Evolutionary conservation across 2,888 invertebrate species (phyloP).

Genomic region (Habrosyne pyritoides): DNA sequence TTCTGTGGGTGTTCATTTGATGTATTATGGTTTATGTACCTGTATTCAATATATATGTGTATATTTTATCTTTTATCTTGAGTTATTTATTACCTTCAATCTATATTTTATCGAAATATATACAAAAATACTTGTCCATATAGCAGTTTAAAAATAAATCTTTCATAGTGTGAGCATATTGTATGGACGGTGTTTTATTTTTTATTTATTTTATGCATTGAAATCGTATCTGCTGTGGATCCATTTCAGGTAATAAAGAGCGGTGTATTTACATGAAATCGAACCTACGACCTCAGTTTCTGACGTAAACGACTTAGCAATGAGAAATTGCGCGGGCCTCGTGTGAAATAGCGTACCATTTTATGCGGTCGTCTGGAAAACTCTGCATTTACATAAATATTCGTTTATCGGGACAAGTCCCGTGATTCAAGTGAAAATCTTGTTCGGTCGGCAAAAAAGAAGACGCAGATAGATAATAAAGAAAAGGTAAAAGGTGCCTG

Average conservation of each 20-base stretch:
- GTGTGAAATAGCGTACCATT: slow-evolving; percentile 51
- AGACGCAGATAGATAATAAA: slow-evolving; percentile 39
- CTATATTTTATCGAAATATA: not conserved
- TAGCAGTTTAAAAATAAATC: too few relatives aligned
- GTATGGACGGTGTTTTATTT: not conserved
- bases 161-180: too few relatives aligned
- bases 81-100: not conserved
- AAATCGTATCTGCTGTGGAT: not conserved
- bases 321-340: slow-evolving; percentile 50
- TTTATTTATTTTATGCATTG: not conserved
- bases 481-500: slow-evolving; percentile 41
- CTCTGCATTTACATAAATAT: slow-evolving; percentile 71
- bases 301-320: slow-evolving; percentile 44
- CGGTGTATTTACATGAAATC: slow-evolving; percentile 21
- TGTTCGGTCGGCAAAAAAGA: slow-evolving; percentile 47
- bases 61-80: not conserved
- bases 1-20: not conserved
- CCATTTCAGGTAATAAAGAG: not conserved
- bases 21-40: not conserved
- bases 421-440: slow-evolving; percentile 62
- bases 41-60: not conserved
- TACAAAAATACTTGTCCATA: too few relatives aligned
- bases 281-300: slow-evolving; percentile 28
- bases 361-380: slow-evolving; percentile 51
- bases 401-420: slow-evolving; percentile 67